phyloP scores from a whole-genome alignment of 2,888 invertebrate genomes.

The Epinotia brunnichana region DNA sequence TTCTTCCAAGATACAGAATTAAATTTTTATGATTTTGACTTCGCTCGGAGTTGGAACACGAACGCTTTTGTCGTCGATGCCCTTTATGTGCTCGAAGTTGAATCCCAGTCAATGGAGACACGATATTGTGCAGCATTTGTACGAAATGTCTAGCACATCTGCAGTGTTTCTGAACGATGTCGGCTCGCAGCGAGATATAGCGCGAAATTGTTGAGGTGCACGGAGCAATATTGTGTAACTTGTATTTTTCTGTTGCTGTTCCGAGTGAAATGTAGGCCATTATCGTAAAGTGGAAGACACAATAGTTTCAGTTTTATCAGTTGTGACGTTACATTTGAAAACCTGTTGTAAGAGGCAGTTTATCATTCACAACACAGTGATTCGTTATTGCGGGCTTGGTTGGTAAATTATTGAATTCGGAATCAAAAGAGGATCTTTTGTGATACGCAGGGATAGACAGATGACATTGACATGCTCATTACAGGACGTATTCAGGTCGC shows the following conservation, averaged over 20 bases:
- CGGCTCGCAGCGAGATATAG: slow-evolving; percentile 54
- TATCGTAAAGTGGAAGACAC: slow-evolving; percentile 36
- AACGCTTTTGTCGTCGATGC: slow-evolving; percentile 66
- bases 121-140: slow-evolving; percentile 73
- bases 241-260: slow-evolving; percentile 44
- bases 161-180: slow-evolving; percentile 58
- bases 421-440: slow-evolving; percentile 54
- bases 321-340: not conserved
- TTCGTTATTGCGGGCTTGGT: slow-evolving; percentile 46
- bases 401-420: slow-evolving; percentile 59
- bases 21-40: slow-evolving; percentile 74
- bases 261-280: slow-evolving; percentile 42
- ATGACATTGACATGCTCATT: slow-evolving; percentile 57
- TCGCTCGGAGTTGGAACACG: slow-evolving; percentile 61
- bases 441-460: slow-evolving; percentile 50
- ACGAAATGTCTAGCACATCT: slow-evolving; percentile 71
- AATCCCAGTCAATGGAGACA: slow-evolving; percentile 68
- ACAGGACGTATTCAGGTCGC: slow-evolving; percentile 49
- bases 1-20: slow-evolving; percentile 71
- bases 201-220: slow-evolving; percentile 66
- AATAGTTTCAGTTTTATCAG: slow-evolving; percentile 35
- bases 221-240: slow-evolving; percentile 61
- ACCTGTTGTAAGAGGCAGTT: slow-evolving; percentile 1
- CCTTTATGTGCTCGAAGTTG: slow-evolving; percentile 70
- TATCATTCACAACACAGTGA: not conserved